Percentiles rank a stretch among this genome's conserved stretches.
Conservation (phyloP, 2,888 invertebrate genomes). For the Parascotia fuliginaria region DNA sequence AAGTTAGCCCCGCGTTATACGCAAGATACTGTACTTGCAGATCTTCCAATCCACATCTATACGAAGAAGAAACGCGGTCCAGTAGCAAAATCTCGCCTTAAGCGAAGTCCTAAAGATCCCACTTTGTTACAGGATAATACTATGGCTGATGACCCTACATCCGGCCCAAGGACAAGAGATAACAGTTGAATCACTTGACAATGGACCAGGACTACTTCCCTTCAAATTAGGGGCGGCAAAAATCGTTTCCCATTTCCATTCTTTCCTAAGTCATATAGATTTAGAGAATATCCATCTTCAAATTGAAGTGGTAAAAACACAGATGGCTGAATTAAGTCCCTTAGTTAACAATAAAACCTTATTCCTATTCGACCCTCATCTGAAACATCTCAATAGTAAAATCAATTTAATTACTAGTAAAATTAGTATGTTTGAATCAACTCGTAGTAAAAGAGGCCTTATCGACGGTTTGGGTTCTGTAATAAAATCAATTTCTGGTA, state of each 20-base stretch:
- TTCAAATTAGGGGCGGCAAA: background rate
- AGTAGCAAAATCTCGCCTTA: background rate
- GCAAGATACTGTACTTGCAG: too few relatives aligned
- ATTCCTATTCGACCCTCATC: constrained; percentile 6
- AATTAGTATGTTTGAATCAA: constrained; percentile 8
- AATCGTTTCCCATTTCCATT: background rate
- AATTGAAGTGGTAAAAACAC: background rate
- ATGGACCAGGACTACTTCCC: background rate
- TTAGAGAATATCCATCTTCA: background rate
- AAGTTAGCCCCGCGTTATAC: constrained; percentile 1
- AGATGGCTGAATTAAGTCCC: background rate
- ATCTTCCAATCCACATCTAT: too few relatives aligned
- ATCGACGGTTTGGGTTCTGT: constrained; percentile 9
- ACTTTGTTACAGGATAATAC: constrained; percentile 1
- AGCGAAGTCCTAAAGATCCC: background rate
- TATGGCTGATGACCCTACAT: too few relatives aligned
- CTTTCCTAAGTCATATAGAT: too few relatives aligned
- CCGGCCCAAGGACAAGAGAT: background rate
- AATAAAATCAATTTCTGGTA: constrained; percentile 10
- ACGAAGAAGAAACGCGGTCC: background rate
- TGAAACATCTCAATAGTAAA: constrained; percentile 4
- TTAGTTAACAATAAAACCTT: constrained; percentile 1
- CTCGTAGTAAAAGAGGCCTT: constrained; percentile 9
- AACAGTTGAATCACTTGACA: background rate
- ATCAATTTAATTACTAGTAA: too few relatives aligned